Base-by-base conservation (phyloP, 2,888 invertebrate species). In the Leistus spinibarbis region DNA sequence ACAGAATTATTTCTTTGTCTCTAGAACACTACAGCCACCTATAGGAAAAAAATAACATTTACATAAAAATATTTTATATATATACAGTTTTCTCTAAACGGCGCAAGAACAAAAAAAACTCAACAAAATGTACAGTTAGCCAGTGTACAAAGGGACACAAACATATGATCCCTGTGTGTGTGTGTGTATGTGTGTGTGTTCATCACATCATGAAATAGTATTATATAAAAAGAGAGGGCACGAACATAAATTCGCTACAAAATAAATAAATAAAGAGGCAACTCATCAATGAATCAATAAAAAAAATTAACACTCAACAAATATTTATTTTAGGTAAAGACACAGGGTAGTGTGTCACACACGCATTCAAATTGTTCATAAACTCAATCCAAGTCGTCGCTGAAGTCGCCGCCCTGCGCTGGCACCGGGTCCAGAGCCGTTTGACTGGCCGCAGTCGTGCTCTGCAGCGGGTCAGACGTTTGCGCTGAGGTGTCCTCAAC, bases 401-500 rank as follows among this genome's bases (percentile, higher is more conserved):
- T 10, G 10, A 10, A 64, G 16, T 64, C 64, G 5, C 64, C 64
- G n/a, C n/a, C n/a, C n/a, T n/a, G n/a, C n/a, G n/a, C n/a, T n/a
- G 54, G 16, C 19, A 76, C 76, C 53, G 76, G 76, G 0, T 76
- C 68, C 54, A 72, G 24, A 13, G 76, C 65, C 57, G 65, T 63
- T 40, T 40, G 40, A 7, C 27, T 68, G 5, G 64, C n/a, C 73
- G 69, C 22, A 72, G 74, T 70, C 77, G 54, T 57, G 71, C 53
- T 76, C 77, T 57, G 70, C 81, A 69, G 78, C 80, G 20, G 79
- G 79, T 22, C 56, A n/a, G 27, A 56, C n/a, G 72, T 82, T 77
- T 86, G 85, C 1, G 83, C 83, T 27, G 83, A 83, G 23, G 82
- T 79, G n/a, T 83, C 82, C 69, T 83, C 83, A 27, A 84, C 81